Conservation (phyloP, 2,113 vertebrate species). For the Entelurus aequoreus region DNA sequence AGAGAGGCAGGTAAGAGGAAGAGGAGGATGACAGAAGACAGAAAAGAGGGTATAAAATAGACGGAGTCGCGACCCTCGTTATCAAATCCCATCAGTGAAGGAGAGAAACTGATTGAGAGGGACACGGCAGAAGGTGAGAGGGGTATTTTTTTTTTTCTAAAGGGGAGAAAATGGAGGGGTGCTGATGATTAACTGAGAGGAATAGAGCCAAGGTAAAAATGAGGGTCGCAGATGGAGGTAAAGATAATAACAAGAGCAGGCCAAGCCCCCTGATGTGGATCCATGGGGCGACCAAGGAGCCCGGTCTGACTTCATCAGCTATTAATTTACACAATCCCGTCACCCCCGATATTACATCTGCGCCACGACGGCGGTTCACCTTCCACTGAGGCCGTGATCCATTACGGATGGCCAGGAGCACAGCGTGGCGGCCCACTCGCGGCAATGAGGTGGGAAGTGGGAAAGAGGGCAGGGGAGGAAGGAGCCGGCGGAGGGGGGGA, state of each 20-base stretch:
- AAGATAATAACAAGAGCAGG: constrained; percentile 38
- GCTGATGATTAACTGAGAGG: constrained; percentile 38
- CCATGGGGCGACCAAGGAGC: constrained; percentile 33
- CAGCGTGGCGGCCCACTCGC: constrained; percentile 58
- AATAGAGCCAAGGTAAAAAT: constrained; percentile 39
- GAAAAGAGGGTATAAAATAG: constrained; percentile 47
- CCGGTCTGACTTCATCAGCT: constrained; percentile 62
- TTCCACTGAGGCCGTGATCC: constrained; percentile 59
- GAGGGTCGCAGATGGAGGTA: constrained; percentile 24
- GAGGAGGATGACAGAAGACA: constrained; percentile 32
- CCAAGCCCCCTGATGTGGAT: constrained; percentile 32
- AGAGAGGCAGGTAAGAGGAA: constrained; percentile 47
- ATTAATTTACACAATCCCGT: constrained; percentile 66
- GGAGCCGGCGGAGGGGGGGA: constrained; percentile 30
- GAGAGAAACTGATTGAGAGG: constrained; percentile 3
- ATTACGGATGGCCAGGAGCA: constrained; percentile 61
- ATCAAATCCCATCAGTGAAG: constrained; percentile 43
- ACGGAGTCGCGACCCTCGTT: constrained; percentile 45
- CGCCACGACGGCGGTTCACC: constrained; percentile 60
- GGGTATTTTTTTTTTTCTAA: constrained; percentile 10
- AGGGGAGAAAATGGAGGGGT: constrained; percentile 30
- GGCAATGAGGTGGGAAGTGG: constrained; percentile 63
- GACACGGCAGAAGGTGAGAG: background rate
- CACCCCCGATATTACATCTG: constrained; percentile 63
- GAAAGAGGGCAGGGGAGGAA: constrained; percentile 41